Conservation (phyloP, 1,140 invertebrate species). For the Cataglyphis hispanica region DNA sequence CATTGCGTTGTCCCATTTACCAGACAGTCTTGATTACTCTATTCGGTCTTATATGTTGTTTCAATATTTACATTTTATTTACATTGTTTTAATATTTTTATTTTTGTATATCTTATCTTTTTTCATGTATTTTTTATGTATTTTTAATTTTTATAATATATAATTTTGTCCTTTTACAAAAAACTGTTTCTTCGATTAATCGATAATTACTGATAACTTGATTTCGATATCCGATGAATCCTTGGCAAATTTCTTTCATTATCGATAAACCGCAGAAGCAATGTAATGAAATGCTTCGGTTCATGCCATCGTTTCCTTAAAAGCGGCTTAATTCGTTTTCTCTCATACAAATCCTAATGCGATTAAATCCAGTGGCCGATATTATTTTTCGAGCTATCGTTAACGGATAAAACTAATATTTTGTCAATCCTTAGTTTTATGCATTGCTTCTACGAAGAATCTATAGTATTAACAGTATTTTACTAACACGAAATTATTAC, state of each 20-base stretch:
- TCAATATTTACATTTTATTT: background rate
- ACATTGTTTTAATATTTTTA: too few relatives aligned
- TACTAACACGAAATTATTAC: too few relatives aligned
- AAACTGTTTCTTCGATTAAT: background rate
- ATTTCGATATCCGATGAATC: background rate
- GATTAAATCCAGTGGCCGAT: background rate
- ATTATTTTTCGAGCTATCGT: constrained; percentile 15
- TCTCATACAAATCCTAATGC: constrained; percentile 15
- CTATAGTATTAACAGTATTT: too few relatives aligned
- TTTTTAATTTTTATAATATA: background rate
- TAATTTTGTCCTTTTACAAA: background rate
- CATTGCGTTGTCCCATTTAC: constrained; percentile 29
- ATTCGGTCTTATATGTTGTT: background rate
- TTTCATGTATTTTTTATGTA: constrained; percentile 25
- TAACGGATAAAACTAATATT: background rate
- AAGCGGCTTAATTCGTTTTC: constrained; percentile 45
- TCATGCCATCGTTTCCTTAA: constrained; percentile 35
- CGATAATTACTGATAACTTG: background rate
- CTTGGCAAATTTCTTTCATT: constrained; percentile 53
- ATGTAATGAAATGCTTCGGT: constrained; percentile 50
- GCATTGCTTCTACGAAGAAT: background rate
- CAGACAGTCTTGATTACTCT: background rate
- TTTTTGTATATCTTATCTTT: constrained; percentile 8
- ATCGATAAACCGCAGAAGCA: constrained; percentile 40
- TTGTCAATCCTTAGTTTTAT: background rate